Base-by-base conservation (phyloP, 2,113 vertebrate genomes). In the Stegastes partitus region DNA sequence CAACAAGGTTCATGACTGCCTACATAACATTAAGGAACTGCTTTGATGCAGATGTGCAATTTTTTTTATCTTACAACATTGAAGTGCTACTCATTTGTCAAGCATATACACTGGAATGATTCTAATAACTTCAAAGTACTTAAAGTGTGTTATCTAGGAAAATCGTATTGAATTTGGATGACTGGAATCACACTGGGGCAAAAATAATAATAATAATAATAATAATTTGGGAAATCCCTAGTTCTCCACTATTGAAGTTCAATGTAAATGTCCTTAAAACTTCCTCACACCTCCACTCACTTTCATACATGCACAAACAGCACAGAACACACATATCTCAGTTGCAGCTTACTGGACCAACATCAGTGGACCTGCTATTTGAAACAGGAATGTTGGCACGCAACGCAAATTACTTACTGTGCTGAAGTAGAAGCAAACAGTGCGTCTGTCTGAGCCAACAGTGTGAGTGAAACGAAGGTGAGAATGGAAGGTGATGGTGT, bases 361-460 rank as follows among this genome's bases (percentile, higher is more conserved):
- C 81, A 81, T 87, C 79, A 86, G 74, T 78, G 61, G 81, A 59
- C 39, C 67, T 75, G 50, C 81, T 83, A 73, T 85, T 89, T 87
- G 82, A 84, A 89, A 64, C 76, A 86, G 75, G 79, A 88, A 89
- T 83, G 78, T 83, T 92, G 89, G 87, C 89, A 64, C 68, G 11
- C 57, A 25, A 59, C 47, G 49, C 71, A 39, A 82, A 85, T 87
- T 65, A 85, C 86, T 83, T 59, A 56, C 80, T 80, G 59, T 22
- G 80, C 77, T 59, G 73, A 61, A 62, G 79, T 57, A 31, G 81
- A 72, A 62, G 66, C 76, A 87, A 83, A 84, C 62, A 23, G 56
- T 14, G 22, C 21, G 19, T 74, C 53, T 65, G 71, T 85, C 63
- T 63, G 75, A 78, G 86, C 77, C 58, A 68, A 11, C 42, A 1